Evolutionary conservation across 2,888 invertebrate genomes (phyloP).

Genomic region (Diarsia rubi): DNA sequence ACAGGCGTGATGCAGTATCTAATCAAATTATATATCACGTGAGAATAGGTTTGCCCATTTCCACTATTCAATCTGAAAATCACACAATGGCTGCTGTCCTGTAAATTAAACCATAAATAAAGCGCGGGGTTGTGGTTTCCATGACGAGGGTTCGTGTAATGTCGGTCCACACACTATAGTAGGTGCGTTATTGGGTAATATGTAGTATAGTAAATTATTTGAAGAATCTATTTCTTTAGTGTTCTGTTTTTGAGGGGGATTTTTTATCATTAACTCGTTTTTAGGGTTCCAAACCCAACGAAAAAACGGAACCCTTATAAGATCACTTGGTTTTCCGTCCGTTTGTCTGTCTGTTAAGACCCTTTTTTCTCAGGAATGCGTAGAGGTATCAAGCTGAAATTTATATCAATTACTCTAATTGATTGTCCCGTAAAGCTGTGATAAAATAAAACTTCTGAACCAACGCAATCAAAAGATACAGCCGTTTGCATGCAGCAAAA

Average conservation of each 20-base stretch:
- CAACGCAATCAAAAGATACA: no score
- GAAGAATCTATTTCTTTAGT: not conserved
- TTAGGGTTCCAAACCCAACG: no score
- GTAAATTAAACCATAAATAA: not conserved
- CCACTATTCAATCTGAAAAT: conserved; percentile 1
- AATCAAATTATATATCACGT: not conserved
- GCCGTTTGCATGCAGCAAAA: no score
- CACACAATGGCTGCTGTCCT: not conserved
- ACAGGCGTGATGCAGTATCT: not conserved
- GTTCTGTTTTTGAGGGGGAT: not conserved
- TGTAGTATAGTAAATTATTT: not conserved
- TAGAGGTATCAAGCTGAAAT: no score
- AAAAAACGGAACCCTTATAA: no score
- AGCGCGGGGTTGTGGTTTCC: not conserved
- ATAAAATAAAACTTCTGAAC: no score
- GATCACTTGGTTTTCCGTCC: no score
- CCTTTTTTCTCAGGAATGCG: no score
- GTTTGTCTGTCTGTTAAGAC: no score
- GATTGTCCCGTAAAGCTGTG: no score
- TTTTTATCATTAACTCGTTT: no score
- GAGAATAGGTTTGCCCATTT: not conserved
- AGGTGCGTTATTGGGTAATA: not conserved
- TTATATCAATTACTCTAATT: no score
- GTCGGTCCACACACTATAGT: not conserved
- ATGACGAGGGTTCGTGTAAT: not conserved